Evolutionary conservation across 2,113 vertebrate genomes (phyloP).

Genomic region (Alouatta palliata): DNA sequence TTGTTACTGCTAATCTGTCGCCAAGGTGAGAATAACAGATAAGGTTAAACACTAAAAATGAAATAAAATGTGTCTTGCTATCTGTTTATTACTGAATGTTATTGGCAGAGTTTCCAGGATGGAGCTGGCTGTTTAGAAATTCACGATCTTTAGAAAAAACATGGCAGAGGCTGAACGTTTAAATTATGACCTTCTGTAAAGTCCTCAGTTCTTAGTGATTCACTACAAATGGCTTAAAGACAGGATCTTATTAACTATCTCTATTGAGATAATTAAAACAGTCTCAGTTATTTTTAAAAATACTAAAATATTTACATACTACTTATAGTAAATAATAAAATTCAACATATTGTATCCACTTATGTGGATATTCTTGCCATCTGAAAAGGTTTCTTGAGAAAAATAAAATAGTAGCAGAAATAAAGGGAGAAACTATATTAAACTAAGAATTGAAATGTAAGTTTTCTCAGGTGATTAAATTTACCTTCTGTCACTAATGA

Average conservation of each 20-base stretch:
- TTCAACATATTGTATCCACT: background rate
- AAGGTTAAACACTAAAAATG: background rate
- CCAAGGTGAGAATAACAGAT: slow-evolving; percentile 14
- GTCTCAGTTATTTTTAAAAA: background rate
- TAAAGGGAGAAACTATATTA: background rate
- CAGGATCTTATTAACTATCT: background rate
- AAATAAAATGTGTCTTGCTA: background rate
- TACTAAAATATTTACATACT: background rate
- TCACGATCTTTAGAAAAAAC: background rate
- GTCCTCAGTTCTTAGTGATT: background rate
- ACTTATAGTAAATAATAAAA: slow-evolving; percentile 16
- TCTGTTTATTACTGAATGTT: slow-evolving; percentile 2
- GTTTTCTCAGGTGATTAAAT: background rate
- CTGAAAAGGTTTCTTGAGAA: background rate
- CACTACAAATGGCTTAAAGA: background rate
- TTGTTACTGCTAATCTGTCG: background rate
- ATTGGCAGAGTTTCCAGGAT: slow-evolving; percentile 25
- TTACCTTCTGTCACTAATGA: background rate
- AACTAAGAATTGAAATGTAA: slow-evolving; percentile 17
- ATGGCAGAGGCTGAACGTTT: background rate
- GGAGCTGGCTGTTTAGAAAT: background rate
- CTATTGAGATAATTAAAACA: background rate
- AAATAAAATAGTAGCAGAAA: background rate
- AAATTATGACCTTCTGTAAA: background rate
- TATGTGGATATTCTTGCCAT: background rate